Evolutionary conservation across 2,113 vertebrate species (phyloP).

Genomic region (Paramisgurnus dabryanus): DNA sequence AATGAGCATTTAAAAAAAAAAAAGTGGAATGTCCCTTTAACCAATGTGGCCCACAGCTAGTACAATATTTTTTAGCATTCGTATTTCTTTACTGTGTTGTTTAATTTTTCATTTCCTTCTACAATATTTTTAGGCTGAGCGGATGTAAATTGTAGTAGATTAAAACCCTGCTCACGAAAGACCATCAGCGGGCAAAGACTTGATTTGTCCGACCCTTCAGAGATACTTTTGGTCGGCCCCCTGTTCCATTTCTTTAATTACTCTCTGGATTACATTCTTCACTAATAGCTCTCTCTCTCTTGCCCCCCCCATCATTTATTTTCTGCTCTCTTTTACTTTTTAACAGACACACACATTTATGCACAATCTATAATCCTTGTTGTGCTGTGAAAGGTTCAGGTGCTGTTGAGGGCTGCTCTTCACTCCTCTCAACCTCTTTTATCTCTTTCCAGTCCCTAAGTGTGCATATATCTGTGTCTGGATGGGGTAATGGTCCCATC

Average conservation of each 20-base stretch:
- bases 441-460: slow-evolving; percentile 27
- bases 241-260: slow-evolving; percentile 59
- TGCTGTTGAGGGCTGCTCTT: slow-evolving; percentile 16
- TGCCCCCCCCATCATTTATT: slow-evolving; percentile 38
- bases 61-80: no score
- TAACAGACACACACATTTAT: slow-evolving; percentile 47
- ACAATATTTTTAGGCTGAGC: slow-evolving; percentile 23
- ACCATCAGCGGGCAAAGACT: slow-evolving; percentile 58
- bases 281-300: slow-evolving; percentile 56
- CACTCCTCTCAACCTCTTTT: slow-evolving; percentile 31
- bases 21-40: no score
- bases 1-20: no score
- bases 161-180: slow-evolving; percentile 63
- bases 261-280: slow-evolving; percentile 56
- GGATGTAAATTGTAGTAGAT: slow-evolving; percentile 53
- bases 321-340: no score
- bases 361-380: background rate
- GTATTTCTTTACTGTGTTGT: background rate
- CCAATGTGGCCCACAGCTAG: no score
- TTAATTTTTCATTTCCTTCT: background rate
- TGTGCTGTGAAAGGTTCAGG: slow-evolving; percentile 1
- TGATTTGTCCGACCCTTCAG: slow-evolving; percentile 54
- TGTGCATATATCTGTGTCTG: slow-evolving; percentile 20
- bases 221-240: slow-evolving; percentile 41
- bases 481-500: slow-evolving; percentile 30